These are phyloP conservation scores for Spodoptera litura DNA, from an alignment of 1,140 invertebrate genomes.

Conservation along the genomic window DNA sequence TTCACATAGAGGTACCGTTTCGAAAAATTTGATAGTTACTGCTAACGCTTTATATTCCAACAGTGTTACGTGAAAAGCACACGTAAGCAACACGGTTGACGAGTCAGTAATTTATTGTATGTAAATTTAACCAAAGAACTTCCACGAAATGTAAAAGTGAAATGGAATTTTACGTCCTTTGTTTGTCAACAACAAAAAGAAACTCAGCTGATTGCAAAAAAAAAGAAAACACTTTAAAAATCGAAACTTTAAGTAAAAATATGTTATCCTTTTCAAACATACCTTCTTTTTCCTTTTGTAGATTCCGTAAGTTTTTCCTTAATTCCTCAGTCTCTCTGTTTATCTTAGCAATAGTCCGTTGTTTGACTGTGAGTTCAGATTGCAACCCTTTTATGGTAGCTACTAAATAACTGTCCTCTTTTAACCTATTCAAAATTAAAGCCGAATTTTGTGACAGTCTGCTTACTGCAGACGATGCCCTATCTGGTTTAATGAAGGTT, in stretches of 20 bases:
- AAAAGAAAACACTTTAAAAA: not conserved
- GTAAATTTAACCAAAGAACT: slow-evolving; percentile 34
- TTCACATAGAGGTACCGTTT: not conserved
- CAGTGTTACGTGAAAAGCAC: slow-evolving; percentile 26
- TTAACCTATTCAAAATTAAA: slow-evolving; percentile 86
- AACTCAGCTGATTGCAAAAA: not conserved
- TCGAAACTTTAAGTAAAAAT: not conserved
- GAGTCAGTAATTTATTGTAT: slow-evolving; percentile 37
- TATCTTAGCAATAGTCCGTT: slow-evolving; percentile 89
- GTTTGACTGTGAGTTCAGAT: slow-evolving; percentile 90
- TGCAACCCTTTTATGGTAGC: slow-evolving; percentile 92
- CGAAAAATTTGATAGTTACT: not conserved
- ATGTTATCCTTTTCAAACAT: slow-evolving; percentile 62
- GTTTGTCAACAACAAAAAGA: slow-evolving; percentile 31
- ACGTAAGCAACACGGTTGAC: slow-evolving; percentile 18
- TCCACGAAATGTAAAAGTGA: slow-evolving; percentile 39
- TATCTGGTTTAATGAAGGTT: slow-evolving; percentile 73
- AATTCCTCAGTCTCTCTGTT: slow-evolving; percentile 91
- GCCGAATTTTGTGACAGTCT: slow-evolving; percentile 86
- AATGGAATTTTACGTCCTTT: slow-evolving; percentile 16
- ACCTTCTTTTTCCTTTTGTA: slow-evolving; percentile 91
- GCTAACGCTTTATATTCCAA: slow-evolving; percentile 36
- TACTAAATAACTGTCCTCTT: slow-evolving; percentile 91
- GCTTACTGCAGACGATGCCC: slow-evolving; percentile 77
- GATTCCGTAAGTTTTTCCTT: slow-evolving; percentile 90